Base-by-base conservation (phyloP, 1,140 invertebrate species). In the Cotesia typhae region DNA sequence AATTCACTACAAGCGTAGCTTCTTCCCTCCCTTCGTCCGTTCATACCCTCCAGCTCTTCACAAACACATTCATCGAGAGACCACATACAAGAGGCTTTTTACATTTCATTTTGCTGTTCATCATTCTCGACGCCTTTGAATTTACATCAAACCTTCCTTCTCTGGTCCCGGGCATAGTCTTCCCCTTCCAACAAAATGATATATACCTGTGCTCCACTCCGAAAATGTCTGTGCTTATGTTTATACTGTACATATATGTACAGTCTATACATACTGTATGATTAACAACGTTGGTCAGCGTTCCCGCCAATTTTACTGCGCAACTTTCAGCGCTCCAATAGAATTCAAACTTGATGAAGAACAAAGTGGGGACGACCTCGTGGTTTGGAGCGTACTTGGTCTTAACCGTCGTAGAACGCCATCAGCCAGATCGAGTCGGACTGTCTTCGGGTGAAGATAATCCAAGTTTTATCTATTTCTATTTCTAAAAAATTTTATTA, bases 261-360 rank as follows among this genome's bases (percentile, higher is more conserved):
- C 55, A 55, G 70, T 61, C 70, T 75, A 69, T 73, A 65, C 66
- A 78, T 71, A 79, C 81, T 77, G 77, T 41, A 66, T 67, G 51
- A 51, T 67, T 81, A 81, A 75, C 81, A 81, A 78, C 81, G 81
- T 82, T 82, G 81, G 76, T 71, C 74, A 63, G 69, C 67, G 35
- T 63, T 70, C 69, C 74, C 82, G 82, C 81, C 78, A 77, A 79
- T 85, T 86, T 80, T 81, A 68, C 74, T 38, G 85, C 85, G 85
- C 85, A 87, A n/a, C 76, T 60, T 5, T 1, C 20, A 63, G 83
- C 85, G 84, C 85, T 76, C 85, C 85, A 87, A 87, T 87, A 70
- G 72, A 74, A 85, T 85, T 87, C 79, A 78, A 86, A 87, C 76
- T 70, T 12, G 51, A n/a, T 60, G 47, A 28, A 52, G 9, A 41